phyloP scores from a whole-genome alignment of 2,113 vertebrate species.

The Bombycilla garrulus region DNA sequence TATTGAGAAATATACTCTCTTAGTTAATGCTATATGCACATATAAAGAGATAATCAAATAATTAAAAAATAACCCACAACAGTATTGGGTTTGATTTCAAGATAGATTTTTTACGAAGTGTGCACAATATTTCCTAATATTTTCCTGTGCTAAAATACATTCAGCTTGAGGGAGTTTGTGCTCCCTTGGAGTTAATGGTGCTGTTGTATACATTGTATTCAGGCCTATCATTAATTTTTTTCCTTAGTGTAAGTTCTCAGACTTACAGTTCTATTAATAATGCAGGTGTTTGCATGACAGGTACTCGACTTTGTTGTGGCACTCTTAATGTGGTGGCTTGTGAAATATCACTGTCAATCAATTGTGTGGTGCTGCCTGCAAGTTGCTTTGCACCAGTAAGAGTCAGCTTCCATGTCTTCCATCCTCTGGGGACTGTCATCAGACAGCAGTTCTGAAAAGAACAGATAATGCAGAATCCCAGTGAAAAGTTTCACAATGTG shows the following conservation, averaged over 20 bases:
- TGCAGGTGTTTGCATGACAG: neutral
- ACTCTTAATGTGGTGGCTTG: neutral
- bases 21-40: neutral
- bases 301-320: neutral
- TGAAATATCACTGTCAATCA: neutral
- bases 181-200: neutral
- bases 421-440: neutral
- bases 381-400: neutral
- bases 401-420: neutral
- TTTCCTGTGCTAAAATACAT: neutral
- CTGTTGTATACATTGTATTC: neutral
- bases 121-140: neutral
- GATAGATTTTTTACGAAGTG: neutral
- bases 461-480: neutral
- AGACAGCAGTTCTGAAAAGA: neutral
- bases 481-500: neutral
- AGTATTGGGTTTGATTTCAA: neutral
- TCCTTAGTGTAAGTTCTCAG: neutral
- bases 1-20: neutral
- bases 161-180: neutral
- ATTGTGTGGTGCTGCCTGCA: neutral
- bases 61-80: neutral
- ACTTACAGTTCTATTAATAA: neutral
- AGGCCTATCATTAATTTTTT: neutral
- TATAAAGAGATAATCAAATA: neutral